These are phyloP conservation scores for Drosophila mimica DNA, from an alignment of 2,888 invertebrate genomes.

Conservation along the genomic window DNA sequence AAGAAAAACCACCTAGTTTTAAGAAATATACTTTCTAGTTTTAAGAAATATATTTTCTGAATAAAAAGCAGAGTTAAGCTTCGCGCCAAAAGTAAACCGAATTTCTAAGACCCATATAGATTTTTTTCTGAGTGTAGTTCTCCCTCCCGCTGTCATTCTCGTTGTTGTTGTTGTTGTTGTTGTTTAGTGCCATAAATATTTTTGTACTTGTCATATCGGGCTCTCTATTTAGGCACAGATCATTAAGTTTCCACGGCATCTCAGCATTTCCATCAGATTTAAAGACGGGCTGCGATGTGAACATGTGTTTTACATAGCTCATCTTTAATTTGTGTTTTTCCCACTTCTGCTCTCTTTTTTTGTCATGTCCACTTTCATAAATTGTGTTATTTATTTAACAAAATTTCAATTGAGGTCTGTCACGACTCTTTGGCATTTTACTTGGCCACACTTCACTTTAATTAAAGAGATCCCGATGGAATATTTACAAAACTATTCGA, in stretches of 20 bases:
- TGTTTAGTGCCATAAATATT: conserved; percentile 64
- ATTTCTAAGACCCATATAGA: background rate
- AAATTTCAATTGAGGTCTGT: conserved; percentile 64
- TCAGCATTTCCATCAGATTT: conserved; percentile 67
- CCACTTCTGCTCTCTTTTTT: background rate
- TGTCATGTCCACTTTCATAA: background rate
- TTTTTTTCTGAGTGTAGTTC: conserved; percentile 34
- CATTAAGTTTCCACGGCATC: conserved; percentile 73
- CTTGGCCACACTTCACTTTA: conserved; percentile 43
- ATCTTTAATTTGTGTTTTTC: background rate
- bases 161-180: conserved; percentile 61
- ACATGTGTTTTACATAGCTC: conserved; percentile 56
- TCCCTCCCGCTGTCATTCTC: conserved; percentile 16
- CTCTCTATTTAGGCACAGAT: conserved; percentile 76
- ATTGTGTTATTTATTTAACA: conserved; percentile 36
- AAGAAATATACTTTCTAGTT: background rate
- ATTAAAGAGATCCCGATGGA: conserved; percentile 71
- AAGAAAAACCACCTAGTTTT: background rate
- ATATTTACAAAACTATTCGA: conserved; percentile 33
- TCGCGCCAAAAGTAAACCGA: background rate
- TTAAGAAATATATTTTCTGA: background rate
- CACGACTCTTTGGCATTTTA: conserved; percentile 51
- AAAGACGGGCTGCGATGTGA: conserved; percentile 46
- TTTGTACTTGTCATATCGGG: conserved; percentile 76
- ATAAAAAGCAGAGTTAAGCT: background rate